A percentile compares a stretch with the other conserved stretches of the same genome.
Conservation (phyloP, 2,797 vertebrate species). For the Xenops minutus region DNA sequence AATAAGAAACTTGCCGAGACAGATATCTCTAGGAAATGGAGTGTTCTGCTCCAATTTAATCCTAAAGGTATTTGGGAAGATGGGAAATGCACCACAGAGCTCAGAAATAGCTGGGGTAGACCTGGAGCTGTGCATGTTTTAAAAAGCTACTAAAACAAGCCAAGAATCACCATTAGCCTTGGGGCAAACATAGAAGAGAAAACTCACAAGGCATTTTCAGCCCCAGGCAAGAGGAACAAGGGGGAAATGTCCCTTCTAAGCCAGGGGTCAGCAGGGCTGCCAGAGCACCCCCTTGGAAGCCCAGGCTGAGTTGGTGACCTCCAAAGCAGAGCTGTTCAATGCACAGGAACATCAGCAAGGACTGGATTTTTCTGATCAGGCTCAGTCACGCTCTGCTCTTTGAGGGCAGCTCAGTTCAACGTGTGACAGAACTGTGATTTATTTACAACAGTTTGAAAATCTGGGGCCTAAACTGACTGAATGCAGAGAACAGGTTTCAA, state of each 20-base stretch:
- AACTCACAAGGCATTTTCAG: neutral
- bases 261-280: neutral
- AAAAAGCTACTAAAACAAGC: conserved; percentile 13
- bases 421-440: neutral
- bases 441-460: neutral
- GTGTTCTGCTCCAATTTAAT: neutral
- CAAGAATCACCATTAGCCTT: neutral
- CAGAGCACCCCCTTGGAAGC: neutral
- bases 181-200: neutral
- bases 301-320: neutral
- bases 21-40: neutral
- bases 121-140: neutral
- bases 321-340: neutral
- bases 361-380: neutral
- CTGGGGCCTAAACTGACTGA: neutral
- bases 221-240: neutral
- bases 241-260: neutral
- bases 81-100: neutral
- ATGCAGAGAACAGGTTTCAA: neutral
- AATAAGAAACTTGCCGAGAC: neutral
- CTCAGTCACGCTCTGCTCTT: neutral
- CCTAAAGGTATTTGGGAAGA: conserved; percentile 41
- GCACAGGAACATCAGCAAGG: neutral
- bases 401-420: neutral
- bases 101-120: neutral